Conservation (phyloP, 2,797 vertebrate species). For the Platyrinchus mystaceus region DNA sequence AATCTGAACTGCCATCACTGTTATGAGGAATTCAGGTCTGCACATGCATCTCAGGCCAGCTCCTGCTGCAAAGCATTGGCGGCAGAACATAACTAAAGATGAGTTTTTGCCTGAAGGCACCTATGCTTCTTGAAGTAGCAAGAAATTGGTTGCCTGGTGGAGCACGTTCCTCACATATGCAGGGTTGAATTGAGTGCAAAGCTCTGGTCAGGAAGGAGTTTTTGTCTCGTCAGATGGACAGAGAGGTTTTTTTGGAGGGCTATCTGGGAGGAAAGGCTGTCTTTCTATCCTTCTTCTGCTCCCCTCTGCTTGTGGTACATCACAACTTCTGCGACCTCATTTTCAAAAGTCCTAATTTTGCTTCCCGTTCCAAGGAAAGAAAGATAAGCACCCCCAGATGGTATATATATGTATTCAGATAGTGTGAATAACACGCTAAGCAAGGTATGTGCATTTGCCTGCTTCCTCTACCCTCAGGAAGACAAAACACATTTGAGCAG, state of each 20-base stretch:
- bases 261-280: background rate
- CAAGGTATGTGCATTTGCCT: background rate
- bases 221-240: background rate
- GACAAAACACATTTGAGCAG: background rate
- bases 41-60: background rate
- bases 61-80: background rate
- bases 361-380: background rate
- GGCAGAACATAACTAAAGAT: background rate
- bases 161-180: fast-evolving
- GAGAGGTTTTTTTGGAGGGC: background rate
- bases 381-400: background rate
- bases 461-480: background rate
- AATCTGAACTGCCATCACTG: background rate
- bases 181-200: background rate
- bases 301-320: background rate
- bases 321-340: background rate
- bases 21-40: background rate
- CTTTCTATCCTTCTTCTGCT: background rate
- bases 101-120: background rate
- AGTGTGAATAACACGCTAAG: background rate
- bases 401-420: background rate
- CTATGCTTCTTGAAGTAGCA: background rate
- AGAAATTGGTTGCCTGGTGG: background rate
- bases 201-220: background rate
- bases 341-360: background rate